Evolutionary conservation across 2,797 vertebrate genomes (phyloP), one percentile per base, ranked within the genome.

Genomic region (Rhynchotus rufescens): DNA sequence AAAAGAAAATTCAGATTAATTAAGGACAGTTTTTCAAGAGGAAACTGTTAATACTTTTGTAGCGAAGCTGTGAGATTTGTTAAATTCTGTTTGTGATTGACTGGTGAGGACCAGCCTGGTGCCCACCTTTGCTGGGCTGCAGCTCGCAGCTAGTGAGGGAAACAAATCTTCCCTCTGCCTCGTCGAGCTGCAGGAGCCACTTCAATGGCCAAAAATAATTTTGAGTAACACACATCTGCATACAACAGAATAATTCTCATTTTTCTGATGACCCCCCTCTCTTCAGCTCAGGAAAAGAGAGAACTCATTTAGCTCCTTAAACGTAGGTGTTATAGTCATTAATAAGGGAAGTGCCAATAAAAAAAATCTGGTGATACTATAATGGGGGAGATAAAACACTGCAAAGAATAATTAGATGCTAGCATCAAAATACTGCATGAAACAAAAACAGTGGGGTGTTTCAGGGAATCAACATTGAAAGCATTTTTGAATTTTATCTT

Each of bases 341-440:
- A 97, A 96, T 97, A 96, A 94, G 90, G 92, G 92, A 96, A 89
- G 92, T 95, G 95, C 92, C 96, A 96, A 97, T 96, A 95, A 95
- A 96, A 97, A 96, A 95, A 93, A 86, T 90, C 91, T 96, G 94
- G 93, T 96, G 95, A 96, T 97, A 96, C 95, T 95, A 97, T 96
- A 97, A 97, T 96, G 89, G 95, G 87, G 89, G 93, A 97, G 96
- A 97, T 97, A 97, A 96, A 97, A 97, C 90, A 87, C 94, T 90
- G 95, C 90, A 75, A 93, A 94, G 92, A 95, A 97, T 97, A 96
- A 97, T 97, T 97, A 97, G 96, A 95, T 93, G 93, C 92, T 83
- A 92, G 93, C 95, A 97, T 96, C 95, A 97, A 96, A 97, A 96
- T 97, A 88, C 90, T 47, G 90, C 95, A 94, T 96, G 95, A 96